Evolutionary conservation across 2,797 vertebrate species (phyloP), one percentile per base, ranked within the genome.

Genomic region (Chelidonichthys spinosus): DNA sequence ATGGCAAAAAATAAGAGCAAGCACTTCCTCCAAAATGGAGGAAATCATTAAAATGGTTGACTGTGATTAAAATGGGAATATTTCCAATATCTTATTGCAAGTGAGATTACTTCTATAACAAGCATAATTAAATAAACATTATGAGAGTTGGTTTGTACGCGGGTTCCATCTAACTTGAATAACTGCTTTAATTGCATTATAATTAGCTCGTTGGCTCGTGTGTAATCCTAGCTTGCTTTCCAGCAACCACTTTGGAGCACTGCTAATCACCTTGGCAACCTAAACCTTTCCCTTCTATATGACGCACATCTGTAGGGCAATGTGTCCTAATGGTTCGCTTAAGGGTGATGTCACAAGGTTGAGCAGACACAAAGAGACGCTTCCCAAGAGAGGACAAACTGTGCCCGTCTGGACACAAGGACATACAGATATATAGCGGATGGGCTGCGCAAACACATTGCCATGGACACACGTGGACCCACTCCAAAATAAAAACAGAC

Each of bases 241-340:
- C 61, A 76, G 37, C 10, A 15, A 67, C 36, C 15, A 63, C 36
- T 70, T 61, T 68, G 46, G 35, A 55, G 42, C 42, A 13, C 56
- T 62, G 72, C n/a, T 71, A 3, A 36, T 87, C 59, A 49, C 85
- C 66, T 74, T 80, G 62, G 76, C 70, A 90, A 83, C 85, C 14
- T n/a, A 15, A 71, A 62, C 46, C 17, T 79, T 10, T 68, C 18
- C 39, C 36, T 54, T 52, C 53, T 49, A 70, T 72, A 72, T 65
- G 68, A 82, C 63, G 67, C 74, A 83, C 82, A 89, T 85, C 72
- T 86, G 79, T 72, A 82, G 71, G 85, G 72, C 62, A 3, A 78
- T 15, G 56, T 54, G 72, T 87, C 75, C 68, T 79, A 42, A 71
- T 84, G 73, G 68, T 79, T 73, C 59, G 76, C 63, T 69, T 44